Base-by-base conservation (phyloP, 2,797 vertebrate species). In the Pelobates cultripes region DNA sequence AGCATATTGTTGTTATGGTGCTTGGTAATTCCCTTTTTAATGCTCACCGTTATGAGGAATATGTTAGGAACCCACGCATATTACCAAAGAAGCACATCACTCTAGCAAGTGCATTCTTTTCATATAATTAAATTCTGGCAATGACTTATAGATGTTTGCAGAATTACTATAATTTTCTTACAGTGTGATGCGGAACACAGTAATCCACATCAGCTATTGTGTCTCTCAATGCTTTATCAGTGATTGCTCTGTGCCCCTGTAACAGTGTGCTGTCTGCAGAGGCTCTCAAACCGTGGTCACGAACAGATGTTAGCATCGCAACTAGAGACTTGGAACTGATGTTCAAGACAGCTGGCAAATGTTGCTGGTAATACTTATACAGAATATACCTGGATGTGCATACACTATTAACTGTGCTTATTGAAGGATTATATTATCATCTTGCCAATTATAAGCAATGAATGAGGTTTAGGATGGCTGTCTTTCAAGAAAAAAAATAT, bases 271-370 rank as follows among this genome's bases (percentile, higher is more conserved):
- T 78, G 78, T 79, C 41, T 45, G 14, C 55, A 9, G 4, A 3
- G 13, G 74, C 57, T 73, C 85, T 78, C 86, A 66, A 82, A 79
- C 79, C 83, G 88, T 51, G 66, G 81, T 88, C 83, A 88, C 17
- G 79, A 91, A 86, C 95, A 95, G 95, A 93, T 95, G 94, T 88
- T 90, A 88, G 81, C 44, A 70, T 78, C 68, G 83, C 89, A 94
- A 88, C 78, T 83, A 43, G 87, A 88, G 91, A 88, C 73, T 78
- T 81, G 88, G 77, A 89, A 86, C 87, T 70, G 88, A 88, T 93
- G 92, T 87, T 85, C 57, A 1, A 78, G 77, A 89, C 92, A 93
- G 90, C 90, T 91, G 91, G 88, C 44, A 61, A 80, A 63, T 4
- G 44, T 84, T 78, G 73, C 86, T 70, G 28, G 85, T 85, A 86